Conservation (phyloP, 2,113 vertebrate genomes). For the Otolemur garnettii region DNA sequence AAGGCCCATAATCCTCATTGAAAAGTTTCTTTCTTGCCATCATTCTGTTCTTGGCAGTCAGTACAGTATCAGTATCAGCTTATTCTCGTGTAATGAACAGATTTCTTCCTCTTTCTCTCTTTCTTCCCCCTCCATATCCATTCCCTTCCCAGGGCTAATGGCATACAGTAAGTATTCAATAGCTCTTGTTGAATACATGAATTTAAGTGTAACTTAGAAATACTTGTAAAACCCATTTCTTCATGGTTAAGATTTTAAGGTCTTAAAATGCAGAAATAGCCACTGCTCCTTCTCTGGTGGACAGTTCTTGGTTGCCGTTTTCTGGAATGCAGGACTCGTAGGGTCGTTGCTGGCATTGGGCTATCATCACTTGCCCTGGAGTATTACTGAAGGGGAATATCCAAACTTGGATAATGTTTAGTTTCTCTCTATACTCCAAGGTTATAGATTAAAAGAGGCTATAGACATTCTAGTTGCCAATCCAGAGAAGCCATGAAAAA, state of each 20-base stretch:
- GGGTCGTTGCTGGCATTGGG: neutral
- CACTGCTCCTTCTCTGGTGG: neutral
- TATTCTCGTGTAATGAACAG: neutral
- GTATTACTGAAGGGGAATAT: neutral
- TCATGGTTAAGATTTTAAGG: neutral
- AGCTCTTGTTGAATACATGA: constrained; percentile 14
- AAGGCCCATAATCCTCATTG: neutral
- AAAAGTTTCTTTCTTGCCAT: neutral
- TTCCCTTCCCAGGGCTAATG: neutral
- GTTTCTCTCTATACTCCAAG: neutral
- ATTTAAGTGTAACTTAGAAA: neutral
- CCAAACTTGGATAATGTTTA: neutral
- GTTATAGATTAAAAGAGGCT: neutral
- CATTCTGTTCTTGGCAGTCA: neutral
- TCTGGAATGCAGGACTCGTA: neutral
- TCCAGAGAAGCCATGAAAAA: neutral
- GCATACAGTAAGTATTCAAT: neutral
- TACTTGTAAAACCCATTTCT: neutral
- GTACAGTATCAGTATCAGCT: neutral
- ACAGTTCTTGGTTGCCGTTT: neutral
- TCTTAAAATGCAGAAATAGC: neutral
- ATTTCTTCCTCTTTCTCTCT: neutral
- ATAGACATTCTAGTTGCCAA: neutral
- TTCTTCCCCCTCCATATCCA: neutral
- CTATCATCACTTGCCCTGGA: neutral